Evolutionary conservation across 1,140 invertebrate species (phyloP).

Genomic region (Pseudomyrmex cubaensis): DNA sequence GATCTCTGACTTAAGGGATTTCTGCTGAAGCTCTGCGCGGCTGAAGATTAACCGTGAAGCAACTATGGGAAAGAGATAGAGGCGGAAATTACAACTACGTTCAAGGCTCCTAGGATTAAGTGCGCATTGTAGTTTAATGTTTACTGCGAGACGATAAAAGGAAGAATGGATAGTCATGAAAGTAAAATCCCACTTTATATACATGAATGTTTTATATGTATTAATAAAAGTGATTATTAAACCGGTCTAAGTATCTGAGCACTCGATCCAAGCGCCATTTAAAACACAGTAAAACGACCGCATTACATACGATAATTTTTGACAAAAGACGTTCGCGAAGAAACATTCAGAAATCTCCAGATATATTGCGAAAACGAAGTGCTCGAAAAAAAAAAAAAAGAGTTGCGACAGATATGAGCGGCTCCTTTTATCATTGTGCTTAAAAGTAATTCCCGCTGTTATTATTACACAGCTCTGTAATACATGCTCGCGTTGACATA

Average conservation of each 20-base stretch:
- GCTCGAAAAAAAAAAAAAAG: background rate
- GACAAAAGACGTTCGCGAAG: background rate
- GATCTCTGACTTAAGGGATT: conserved; percentile 57
- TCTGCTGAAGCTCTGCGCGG: conserved; percentile 4
- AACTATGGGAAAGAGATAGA: conserved; percentile 30
- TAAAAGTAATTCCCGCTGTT: conserved; percentile 43
- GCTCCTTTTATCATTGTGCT: conserved; percentile 20
- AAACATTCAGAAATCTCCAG: background rate
- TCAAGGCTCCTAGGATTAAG: conserved; percentile 52
- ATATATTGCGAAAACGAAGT: background rate
- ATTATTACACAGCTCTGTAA: conserved; percentile 33
- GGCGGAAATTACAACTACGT: conserved; percentile 45
- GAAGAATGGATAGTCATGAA: conserved; percentile 21
- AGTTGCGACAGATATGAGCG: background rate
- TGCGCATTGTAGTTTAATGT: conserved; percentile 54
- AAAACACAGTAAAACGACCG: no score
- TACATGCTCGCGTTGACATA: conserved; percentile 12
- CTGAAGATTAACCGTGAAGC: conserved; percentile 31
- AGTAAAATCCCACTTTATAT: background rate
- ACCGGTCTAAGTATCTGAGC: background rate
- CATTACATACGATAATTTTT: no score
- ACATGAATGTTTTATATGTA: conserved; percentile 13
- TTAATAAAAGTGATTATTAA: background rate
- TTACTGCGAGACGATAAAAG: conserved; percentile 49
- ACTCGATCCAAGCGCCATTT: background rate